Conservation (phyloP, 2,113 vertebrate species). For the Dasyornis broadbenti region DNA sequence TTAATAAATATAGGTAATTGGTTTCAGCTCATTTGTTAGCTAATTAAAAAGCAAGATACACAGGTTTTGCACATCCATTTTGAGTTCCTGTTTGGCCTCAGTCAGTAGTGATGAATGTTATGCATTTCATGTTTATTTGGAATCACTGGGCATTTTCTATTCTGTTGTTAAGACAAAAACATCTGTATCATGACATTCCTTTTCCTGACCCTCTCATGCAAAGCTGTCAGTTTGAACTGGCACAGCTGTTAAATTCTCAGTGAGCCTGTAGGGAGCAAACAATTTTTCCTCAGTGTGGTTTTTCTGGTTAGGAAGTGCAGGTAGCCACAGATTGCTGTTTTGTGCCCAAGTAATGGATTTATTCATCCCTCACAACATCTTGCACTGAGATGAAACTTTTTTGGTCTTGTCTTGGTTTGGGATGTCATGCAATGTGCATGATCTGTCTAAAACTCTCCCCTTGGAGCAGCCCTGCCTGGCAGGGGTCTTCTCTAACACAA, state of each 20-base stretch:
- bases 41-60: constrained; percentile 11
- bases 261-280: neutral
- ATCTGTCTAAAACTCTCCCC: neutral
- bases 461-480: neutral
- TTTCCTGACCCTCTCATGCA: neutral
- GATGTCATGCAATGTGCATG: rapidly evolving
- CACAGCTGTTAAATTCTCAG: neutral
- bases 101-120: neutral
- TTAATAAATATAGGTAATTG: neutral
- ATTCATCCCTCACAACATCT: neutral
- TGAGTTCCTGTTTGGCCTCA: neutral
- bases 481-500: rapidly evolving
- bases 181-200: neutral
- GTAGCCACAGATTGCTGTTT: neutral
- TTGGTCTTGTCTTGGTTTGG: neutral
- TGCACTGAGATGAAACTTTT: neutral
- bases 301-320: neutral
- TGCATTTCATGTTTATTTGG: neutral
- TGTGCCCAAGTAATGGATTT: neutral
- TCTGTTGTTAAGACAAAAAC: neutral
- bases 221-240: neutral
- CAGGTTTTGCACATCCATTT: neutral
- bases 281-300: neutral
- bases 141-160: neutral
- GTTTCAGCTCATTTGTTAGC: constrained; percentile 4